phyloP scores from a whole-genome alignment of 1,140 invertebrate genomes.

The Diplogasteroides magnus region DNA sequence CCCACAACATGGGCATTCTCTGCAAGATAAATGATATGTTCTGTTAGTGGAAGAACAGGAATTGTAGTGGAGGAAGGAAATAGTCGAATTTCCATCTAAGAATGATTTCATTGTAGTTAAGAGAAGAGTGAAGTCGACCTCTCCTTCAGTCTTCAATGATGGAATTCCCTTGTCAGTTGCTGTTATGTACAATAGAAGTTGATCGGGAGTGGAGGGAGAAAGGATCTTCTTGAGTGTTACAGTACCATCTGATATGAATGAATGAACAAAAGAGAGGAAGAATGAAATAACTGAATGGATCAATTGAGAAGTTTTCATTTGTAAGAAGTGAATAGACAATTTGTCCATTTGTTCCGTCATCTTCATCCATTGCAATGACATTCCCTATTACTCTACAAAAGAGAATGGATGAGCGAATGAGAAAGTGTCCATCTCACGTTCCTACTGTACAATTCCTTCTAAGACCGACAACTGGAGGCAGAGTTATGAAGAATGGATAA shows the following conservation, averaged over 20 bases:
- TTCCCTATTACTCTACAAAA: not conserved
- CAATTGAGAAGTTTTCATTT: not conserved
- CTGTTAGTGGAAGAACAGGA: not conserved
- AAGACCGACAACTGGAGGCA: not conserved
- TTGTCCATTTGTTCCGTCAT: not conserved
- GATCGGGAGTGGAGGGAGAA: not conserved
- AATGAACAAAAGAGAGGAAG: too few relatives aligned
- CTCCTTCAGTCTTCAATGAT: not conserved
- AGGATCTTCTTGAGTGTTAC: not conserved
- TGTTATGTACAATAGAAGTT: not conserved
- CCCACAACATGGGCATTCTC: too few relatives aligned
- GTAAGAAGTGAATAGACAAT: not conserved
- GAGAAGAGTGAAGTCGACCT: not conserved
- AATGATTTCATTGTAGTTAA: not conserved
- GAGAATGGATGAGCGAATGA: not conserved
- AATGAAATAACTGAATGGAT: not conserved
- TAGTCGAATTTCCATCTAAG: not conserved
- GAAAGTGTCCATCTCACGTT: not conserved
- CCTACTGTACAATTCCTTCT: not conserved
- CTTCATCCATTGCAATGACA: not conserved
- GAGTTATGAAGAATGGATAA: not conserved
- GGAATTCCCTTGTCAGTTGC: not conserved
- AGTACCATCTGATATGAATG: not conserved
- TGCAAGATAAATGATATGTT: too few relatives aligned
- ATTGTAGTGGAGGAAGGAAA: not conserved